Evolutionary conservation across 2,888 invertebrate species (phyloP), one percentile per base, ranked within the genome.

Genomic region (Clepsis dumicolana): DNA sequence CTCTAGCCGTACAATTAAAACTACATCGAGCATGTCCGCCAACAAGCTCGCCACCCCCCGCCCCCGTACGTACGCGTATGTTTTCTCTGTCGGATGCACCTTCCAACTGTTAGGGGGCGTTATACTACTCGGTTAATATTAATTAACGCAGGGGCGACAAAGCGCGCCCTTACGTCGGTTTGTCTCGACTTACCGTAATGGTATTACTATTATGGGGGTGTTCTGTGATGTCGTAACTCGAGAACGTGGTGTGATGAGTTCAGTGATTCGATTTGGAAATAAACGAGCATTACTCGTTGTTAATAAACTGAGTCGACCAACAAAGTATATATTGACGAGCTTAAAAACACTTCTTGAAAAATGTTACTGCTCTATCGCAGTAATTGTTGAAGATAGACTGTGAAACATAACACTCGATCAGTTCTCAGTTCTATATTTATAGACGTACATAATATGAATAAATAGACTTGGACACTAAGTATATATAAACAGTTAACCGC

Each of bases 11-110:
- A n/a, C n/a, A n/a, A n/a, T n/a, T n/a, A n/a, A n/a, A n/a, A n/a
- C n/a, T n/a, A n/a, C 29, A 29, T 29, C 67, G 10, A 27, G 38
- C 62, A 61, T 24, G 27, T 18, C 10, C 21, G 25, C 60, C 32
- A 53, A 48, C 41, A 18, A 5, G 74, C 64, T 78, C 57, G 48
- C 41, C 52, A 59, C 38, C 18, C 74, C 48, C 2, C 3, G 60
- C 21, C 38, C 21, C 83, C 65, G 81, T 91, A 74, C 81, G 80
- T 80, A n/a, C 75, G n/a, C 84, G 82, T 91, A 89, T 90, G 87
- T 90, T 90, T 90, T 87, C 87, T 81, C 80, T 86, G 90, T 87
- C 86, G 86, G 86, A 84, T 89, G 88, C 89, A 90, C 79, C 78
- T 77, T 80, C 73, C 83, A 78, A 83, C 82, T 82, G 83, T 80